Evolutionary conservation across 2,888 invertebrate species (phyloP), one percentile per base, ranked within the genome.

Genomic region (Rhimphoctona megacephalus): DNA sequence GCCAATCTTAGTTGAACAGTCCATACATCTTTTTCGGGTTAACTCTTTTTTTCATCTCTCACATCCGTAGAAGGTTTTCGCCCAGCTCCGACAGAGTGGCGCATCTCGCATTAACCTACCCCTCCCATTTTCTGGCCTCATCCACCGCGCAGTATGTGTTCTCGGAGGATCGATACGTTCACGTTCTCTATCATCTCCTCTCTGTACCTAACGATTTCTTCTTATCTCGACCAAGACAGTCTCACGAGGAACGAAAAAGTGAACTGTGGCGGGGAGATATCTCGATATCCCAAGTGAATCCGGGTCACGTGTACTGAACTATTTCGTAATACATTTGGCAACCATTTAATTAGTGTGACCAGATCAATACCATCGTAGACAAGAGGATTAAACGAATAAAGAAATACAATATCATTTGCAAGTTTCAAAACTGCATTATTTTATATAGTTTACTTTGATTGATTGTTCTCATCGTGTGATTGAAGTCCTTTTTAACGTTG

Each of bases 141-240:
- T 67, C 54, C 61, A 19, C 39, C 72, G 33, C 73, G 61, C 57
- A 76, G 66, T 67, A 36, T 70, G 61, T 69, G 46, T 64, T 33
- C 52, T 66, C 17, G 17, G 33, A 83, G 77, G 83, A 86, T 86
- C 86, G 86, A 86, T 86, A 86, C 81, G 39, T 54, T 66, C 80
- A 39, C 72, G 72, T 79, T 83, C 83, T 81, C 83, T 73, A 77
- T 86, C 80, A 76, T 83, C 66, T 83, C 52, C 70, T 66, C 54
- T 80, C 33, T 46, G 73, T 81, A 77, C 72, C 83, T 67, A 86
- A 83, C 77, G 83, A 33, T 76, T 86, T 82, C 77, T 80, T 85
- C 81, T 83, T 86, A 83, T 86, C 86, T 81, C 30, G 54, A 17
- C 70, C 61, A 70, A 77, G 76, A 78, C 77, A 86, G 77, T 39